Conservation (phyloP, 2,113 vertebrate species). For the Eurystomus gularis region DNA sequence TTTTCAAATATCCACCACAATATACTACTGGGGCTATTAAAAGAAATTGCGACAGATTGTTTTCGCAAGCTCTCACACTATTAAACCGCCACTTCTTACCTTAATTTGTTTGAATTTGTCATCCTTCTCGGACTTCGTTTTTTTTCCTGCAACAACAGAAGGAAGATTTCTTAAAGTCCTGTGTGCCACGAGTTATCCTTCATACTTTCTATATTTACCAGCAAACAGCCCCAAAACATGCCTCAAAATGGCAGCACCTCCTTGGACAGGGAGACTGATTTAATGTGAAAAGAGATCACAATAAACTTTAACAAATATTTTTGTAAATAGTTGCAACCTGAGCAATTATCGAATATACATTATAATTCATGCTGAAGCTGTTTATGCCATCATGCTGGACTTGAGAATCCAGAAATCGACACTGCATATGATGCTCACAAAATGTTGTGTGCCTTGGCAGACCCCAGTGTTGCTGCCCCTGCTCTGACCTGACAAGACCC, state of each 20-base stretch:
- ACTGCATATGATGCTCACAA: not conserved
- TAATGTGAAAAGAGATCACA: not conserved
- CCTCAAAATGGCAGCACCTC: not conserved
- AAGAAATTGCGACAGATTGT: not conserved
- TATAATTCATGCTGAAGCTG: not conserved
- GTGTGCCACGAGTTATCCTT: not conserved
- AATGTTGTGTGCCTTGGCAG: not conserved
- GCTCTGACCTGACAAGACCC: not conserved
- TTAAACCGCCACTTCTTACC: slow-evolving; percentile 67
- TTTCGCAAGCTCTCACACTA: not conserved
- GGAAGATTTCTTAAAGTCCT: slow-evolving; percentile 8
- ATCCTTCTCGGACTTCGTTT: slow-evolving; percentile 80
- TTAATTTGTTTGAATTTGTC: slow-evolving; percentile 81
- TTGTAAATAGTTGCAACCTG: not conserved
- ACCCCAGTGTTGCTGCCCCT: not conserved
- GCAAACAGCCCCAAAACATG: not conserved
- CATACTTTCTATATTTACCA: not conserved
- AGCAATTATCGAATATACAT: not conserved
- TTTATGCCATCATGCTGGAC: not conserved
- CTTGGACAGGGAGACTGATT: not conserved
- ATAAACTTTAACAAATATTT: not conserved
- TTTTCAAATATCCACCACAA: not conserved
- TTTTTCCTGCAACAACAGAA: slow-evolving; percentile 78
- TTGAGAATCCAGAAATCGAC: not conserved
- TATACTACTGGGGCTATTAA: not conserved